Percentiles rank a stretch among this genome's conserved stretches.
phyloP scores from a whole-genome alignment of 1,140 invertebrate species.

The Copidosoma floridanum region DNA sequence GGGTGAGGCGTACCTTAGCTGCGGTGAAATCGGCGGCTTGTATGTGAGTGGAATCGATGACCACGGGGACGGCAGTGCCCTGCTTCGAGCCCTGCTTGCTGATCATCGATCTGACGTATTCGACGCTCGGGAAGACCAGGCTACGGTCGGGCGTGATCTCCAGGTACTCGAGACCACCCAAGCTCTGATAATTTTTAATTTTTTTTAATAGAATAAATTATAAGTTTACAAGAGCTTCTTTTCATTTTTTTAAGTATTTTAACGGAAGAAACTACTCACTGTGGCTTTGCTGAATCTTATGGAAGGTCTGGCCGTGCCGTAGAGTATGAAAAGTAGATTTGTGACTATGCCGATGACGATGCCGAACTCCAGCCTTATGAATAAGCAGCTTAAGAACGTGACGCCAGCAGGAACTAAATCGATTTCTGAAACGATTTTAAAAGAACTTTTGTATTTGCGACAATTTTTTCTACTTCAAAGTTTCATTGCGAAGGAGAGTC shows the following conservation, averaged over 20 bases:
- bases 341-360: conserved; percentile 73
- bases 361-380: conserved; percentile 70
- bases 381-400: conserved; percentile 69
- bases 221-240: no score
- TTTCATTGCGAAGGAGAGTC: no score
- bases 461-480: no score
- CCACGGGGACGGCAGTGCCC: conserved; percentile 65
- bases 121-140: conserved; percentile 74
- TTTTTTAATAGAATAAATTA: no score
- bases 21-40: conserved; percentile 76
- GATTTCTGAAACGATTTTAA: conserved; percentile 59
- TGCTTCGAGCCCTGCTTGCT: conserved; percentile 67
- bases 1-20: conserved; percentile 65
- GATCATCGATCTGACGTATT: conserved; percentile 72
- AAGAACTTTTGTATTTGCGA: no score
- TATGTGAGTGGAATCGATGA: conserved; percentile 75
- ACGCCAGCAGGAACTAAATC: conserved; percentile 67
- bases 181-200: conserved; percentile 59
- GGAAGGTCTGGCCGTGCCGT: conserved; percentile 71
- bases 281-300: conserved; percentile 60
- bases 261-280: conserved; percentile 48
- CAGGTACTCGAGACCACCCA: conserved; percentile 65
- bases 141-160: conserved; percentile 71
- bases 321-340: conserved; percentile 70
- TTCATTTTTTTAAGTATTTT: no score